phyloP scores from a whole-genome alignment of 2,888 invertebrate genomes.

The Nysson spinosus region DNA sequence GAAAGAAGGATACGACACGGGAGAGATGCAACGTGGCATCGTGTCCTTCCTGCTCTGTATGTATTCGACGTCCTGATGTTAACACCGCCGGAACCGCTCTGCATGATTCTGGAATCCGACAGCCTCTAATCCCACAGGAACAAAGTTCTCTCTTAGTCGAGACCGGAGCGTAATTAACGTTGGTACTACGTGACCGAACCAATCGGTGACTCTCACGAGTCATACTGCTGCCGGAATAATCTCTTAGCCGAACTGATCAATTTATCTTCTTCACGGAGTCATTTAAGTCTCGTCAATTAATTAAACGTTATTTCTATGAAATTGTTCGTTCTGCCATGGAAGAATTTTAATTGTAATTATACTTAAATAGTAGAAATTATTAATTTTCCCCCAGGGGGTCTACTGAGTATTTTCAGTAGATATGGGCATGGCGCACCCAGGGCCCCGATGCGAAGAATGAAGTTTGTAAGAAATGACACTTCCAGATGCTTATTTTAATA shows the following conservation, averaged over 20 bases:
- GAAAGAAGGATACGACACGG: slow-evolving; percentile 48
- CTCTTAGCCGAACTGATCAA: slow-evolving; percentile 28
- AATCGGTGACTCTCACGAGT: slow-evolving; percentile 54
- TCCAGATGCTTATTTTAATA: no score
- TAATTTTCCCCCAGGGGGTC: no score
- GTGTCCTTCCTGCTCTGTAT: slow-evolving; percentile 47
- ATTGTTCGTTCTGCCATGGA: no score
- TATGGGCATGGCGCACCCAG: no score
- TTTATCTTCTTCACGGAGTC: slow-evolving; percentile 33
- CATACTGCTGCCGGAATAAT: slow-evolving; percentile 43
- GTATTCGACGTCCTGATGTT: slow-evolving; percentile 51
- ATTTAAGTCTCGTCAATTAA: slow-evolving; percentile 9
- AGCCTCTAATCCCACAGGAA: slow-evolving; percentile 53
- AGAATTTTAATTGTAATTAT: no score
- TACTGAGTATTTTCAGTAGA: no score
- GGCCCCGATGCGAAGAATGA: no score
- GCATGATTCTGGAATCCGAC: slow-evolving; percentile 57
- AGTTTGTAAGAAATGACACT: neutral
- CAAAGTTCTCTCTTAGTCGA: slow-evolving; percentile 58
- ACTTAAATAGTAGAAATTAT: no score
- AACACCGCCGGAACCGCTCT: slow-evolving; percentile 48
- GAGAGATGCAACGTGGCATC: slow-evolving; percentile 35
- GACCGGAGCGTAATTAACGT: slow-evolving; percentile 62
- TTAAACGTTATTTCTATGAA: no score
- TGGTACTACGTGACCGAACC: slow-evolving; percentile 55